phyloP scores from a whole-genome alignment of 2,888 invertebrate genomes.

The Sarcophaga rosellei region DNA sequence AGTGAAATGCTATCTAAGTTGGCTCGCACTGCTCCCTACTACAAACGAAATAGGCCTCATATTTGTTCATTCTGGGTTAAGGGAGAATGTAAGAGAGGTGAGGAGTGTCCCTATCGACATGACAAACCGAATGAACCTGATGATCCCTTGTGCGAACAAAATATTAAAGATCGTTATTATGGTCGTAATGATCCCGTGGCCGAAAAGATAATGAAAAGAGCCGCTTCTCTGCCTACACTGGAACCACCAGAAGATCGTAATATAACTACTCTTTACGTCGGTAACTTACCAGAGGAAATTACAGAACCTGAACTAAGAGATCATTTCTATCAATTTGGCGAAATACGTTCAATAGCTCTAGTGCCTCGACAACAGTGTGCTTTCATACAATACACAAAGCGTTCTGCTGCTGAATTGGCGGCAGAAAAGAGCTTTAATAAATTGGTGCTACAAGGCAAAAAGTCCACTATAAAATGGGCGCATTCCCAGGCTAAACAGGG shows the following conservation, averaged over 20 bases:
- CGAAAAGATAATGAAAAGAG: conserved; percentile 92
- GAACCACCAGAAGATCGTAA: conserved; percentile 97
- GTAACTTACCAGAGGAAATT: conserved; percentile 93
- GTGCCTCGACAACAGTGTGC: conserved; percentile 97
- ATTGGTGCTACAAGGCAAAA: conserved; percentile 89
- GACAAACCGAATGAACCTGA: conserved; percentile 97
- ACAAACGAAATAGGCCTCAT: conserved; percentile 94
- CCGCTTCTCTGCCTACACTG: conserved; percentile 95
- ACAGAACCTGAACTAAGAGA: conserved; percentile 96
- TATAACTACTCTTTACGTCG: conserved; percentile 98
- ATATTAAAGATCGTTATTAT: conserved; percentile 94
- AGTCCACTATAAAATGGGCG: conserved; percentile 99
- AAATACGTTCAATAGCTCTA: conserved; percentile 95
- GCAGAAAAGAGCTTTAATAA: conserved; percentile 98
- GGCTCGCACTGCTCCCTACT: conserved; percentile 94
- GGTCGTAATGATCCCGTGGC: conserved; percentile 97
- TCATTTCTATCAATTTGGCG: conserved; percentile 99
- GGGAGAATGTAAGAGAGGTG: conserved; percentile 95
- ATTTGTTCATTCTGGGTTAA: conserved; percentile 98
- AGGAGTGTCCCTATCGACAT: conserved; percentile 96
- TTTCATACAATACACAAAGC: conserved; percentile 96
- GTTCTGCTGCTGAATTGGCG: conserved; percentile 95
- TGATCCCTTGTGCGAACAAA: conserved; percentile 95
- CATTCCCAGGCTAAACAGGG: conserved; percentile 92
- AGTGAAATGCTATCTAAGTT: conserved; percentile 91